Evolutionary conservation across 2,113 vertebrate genomes (phyloP).

Genomic region (Tursiops truncatus): DNA sequence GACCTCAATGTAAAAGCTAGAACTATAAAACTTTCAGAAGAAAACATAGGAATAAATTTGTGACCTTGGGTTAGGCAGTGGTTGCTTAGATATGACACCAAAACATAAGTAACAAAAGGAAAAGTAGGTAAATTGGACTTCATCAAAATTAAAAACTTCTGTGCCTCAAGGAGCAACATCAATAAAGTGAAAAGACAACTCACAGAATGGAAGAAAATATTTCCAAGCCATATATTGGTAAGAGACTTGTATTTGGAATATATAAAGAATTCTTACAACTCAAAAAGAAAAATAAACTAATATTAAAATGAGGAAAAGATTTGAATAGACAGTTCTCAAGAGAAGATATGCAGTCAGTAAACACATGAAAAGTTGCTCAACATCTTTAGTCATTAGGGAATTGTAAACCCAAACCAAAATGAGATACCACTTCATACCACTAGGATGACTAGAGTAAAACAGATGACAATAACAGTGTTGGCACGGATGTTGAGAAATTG

Average conservation of each 20-base stretch:
- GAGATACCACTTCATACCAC: not conserved
- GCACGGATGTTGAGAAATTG: not conserved
- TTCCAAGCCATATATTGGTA: not conserved
- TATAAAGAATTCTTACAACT: not conserved
- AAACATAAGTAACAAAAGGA: not conserved
- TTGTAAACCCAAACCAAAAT: not conserved
- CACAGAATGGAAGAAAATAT: not conserved
- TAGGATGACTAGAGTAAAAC: constrained; percentile 1
- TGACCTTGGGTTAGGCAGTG: not conserved
- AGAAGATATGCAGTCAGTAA: not conserved
- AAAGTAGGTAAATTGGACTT: constrained; percentile 2
- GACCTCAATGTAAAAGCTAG: not conserved
- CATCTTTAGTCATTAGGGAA: constrained; percentile 32
- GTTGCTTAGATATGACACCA: not conserved
- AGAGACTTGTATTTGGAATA: not conserved
- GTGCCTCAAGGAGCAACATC: not conserved
- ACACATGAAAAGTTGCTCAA: not conserved
- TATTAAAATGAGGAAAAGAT: not conserved
- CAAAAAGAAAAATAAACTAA: not conserved
- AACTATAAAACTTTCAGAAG: not conserved
- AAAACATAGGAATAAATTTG: constrained; percentile 27
- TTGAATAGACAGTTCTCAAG: not conserved
- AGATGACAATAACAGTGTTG: not conserved
- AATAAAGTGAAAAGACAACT: not conserved
- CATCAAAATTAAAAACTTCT: constrained; percentile 1